phyloP scores from a whole-genome alignment of 1,140 invertebrate genomes.

The Sycobia sp. region DNA sequence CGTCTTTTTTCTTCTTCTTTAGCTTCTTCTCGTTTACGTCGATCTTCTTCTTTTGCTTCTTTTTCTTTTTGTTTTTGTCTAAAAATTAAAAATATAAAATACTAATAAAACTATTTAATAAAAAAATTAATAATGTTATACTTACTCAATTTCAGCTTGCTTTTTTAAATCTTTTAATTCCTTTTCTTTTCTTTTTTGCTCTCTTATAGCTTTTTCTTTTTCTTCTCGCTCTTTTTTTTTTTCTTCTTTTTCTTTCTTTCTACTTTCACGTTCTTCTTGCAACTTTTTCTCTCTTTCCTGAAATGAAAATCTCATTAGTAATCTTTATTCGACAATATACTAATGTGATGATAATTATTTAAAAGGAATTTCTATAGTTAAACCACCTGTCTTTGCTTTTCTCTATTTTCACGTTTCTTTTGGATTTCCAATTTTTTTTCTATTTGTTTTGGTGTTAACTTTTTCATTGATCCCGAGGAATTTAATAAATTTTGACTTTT shows the following conservation, averaged over 20 bases:
- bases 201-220: slow-evolving; percentile 56
- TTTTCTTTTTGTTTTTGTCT: slow-evolving; percentile 54
- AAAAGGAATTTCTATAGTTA: too few relatives aligned
- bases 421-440: slow-evolving; percentile 57
- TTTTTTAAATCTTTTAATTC: slow-evolving; percentile 61
- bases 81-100: slow-evolving; percentile 12
- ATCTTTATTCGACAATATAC: slow-evolving; percentile 17
- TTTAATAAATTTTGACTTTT: slow-evolving; percentile 28
- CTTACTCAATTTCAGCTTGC: slow-evolving; percentile 55
- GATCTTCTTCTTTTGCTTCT: slow-evolving; percentile 55
- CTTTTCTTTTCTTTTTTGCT: slow-evolving; percentile 57
- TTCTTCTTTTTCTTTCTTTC: slow-evolving; percentile 63
- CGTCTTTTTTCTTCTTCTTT: slow-evolving; percentile 64
- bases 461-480: slow-evolving; percentile 37
- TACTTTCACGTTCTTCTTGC: slow-evolving; percentile 49
- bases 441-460: slow-evolving; percentile 52
- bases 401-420: slow-evolving; percentile 65
- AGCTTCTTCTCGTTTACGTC: slow-evolving; percentile 65
- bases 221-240: slow-evolving; percentile 57
- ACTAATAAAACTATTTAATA: neutral
- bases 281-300: slow-evolving; percentile 65
- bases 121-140: neutral
- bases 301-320: slow-evolving; percentile 8
- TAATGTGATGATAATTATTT: slow-evolving; percentile 5
- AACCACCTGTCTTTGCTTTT: slow-evolving; percentile 61